A percentile compares a stretch with the other conserved stretches of the same genome.
Conservation (phyloP, 2,113 vertebrate species). For the Microcebus tavaratra region DNA sequence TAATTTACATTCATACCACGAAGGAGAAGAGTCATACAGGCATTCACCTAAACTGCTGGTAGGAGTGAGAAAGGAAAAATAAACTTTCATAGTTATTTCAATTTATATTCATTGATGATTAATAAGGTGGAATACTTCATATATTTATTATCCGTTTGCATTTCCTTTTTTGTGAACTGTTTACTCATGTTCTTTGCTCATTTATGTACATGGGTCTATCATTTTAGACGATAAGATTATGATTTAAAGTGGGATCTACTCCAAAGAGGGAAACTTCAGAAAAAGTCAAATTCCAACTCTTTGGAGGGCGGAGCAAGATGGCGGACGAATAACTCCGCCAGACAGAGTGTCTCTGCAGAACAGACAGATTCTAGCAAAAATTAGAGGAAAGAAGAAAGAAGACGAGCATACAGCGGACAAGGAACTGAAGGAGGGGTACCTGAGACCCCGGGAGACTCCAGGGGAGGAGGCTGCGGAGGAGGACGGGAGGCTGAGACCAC, state of each 20-base stretch:
- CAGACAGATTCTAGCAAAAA: too few relatives aligned
- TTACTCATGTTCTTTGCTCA: not conserved
- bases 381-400: too few relatives aligned
- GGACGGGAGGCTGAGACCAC: too few relatives aligned
- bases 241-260: not conserved
- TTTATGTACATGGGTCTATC: not conserved
- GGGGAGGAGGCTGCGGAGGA: too few relatives aligned
- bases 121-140: not conserved
- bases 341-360: too few relatives aligned
- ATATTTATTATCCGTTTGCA: not conserved
- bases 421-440: too few relatives aligned
- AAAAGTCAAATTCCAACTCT: not conserved
- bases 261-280: slow-evolving; percentile 35
- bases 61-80: not conserved
- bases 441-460: too few relatives aligned
- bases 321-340: too few relatives aligned
- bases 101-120: not conserved
- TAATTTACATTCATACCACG: slow-evolving; percentile 8
- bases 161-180: slow-evolving; percentile 8
- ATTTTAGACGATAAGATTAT: slow-evolving; percentile 12
- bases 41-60: not conserved
- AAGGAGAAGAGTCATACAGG: not conserved
- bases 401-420: too few relatives aligned
- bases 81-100: not conserved
- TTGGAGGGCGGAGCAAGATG: too few relatives aligned